Evolutionary conservation across 2,113 vertebrate species (phyloP).

Genomic region (Dissostichus mawsoni): DNA sequence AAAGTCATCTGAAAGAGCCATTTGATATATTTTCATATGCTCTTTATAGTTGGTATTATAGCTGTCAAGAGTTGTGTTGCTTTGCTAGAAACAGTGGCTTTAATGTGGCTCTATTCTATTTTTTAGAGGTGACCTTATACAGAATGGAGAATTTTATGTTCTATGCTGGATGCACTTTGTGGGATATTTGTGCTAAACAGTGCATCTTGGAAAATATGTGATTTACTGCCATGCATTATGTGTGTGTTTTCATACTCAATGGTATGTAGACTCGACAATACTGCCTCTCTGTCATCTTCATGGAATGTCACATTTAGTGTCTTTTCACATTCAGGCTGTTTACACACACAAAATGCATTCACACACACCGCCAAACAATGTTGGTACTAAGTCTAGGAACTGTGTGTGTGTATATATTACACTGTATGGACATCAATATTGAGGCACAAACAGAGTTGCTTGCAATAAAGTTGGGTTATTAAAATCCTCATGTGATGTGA

Average conservation of each 20-base stretch:
- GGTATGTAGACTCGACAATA: conserved; percentile 53
- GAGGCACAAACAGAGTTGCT: conserved; percentile 33
- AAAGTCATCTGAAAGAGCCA: background rate
- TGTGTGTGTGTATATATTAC: conserved; percentile 11
- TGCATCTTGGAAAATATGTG: background rate
- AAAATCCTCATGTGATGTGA: conserved; percentile 63
- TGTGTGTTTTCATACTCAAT: background rate
- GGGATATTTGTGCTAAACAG: background rate
- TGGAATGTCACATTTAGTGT: conserved; percentile 47
- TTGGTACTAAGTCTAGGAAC: conserved; percentile 16
- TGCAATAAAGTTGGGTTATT: conserved; percentile 73
- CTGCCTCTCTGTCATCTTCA: conserved; percentile 66
- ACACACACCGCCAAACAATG: background rate
- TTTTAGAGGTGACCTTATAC: background rate
- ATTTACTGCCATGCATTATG: background rate
- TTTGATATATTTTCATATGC: background rate
- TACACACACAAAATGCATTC: conserved; percentile 28
- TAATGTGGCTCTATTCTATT: background rate
- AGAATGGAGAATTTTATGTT: background rate
- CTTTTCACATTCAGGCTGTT: conserved; percentile 42
- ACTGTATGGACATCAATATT: conserved; percentile 41
- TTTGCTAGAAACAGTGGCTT: background rate
- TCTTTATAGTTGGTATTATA: background rate
- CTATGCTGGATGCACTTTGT: background rate
- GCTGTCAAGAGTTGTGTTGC: background rate